Base-by-base conservation (phyloP, 2,113 vertebrate genomes). In the Physeter macrocephalus region DNA sequence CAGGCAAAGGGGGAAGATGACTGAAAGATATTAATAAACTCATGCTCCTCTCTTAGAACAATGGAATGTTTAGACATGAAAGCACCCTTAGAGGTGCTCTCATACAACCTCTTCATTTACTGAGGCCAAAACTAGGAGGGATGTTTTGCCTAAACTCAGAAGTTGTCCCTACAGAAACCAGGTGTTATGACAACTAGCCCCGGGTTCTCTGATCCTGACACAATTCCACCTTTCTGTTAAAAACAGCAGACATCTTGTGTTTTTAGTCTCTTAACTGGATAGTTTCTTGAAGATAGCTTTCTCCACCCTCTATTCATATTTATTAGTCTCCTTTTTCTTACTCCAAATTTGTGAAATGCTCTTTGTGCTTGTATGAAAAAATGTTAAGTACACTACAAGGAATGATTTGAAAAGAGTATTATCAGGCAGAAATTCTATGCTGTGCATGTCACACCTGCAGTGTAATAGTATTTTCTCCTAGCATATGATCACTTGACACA, bases 401-500 rank as follows among this genome's bases (percentile, higher is more conserved):
- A 74, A 74, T 67, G 87, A 78, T 88, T 94, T 75, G 54, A 81
- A 88, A 96, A 93, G 80, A 96, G 81, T 78, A 49, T 87, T 85
- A 90, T 91, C 87, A 83, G 49, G 88, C 69, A 88, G 80, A 93
- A 85, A 90, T 96, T 91, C 95, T 77, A 46, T n/a, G 84, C 84
- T 46, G 34, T 85, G 84, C 25, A 4, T 64, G 90, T 95, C 84
- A 78, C 89, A 93, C 96, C 95, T 97, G 62, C 94, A 84, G 0
- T 2, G 8, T 88, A 39, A 69, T 94, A 95, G 90, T 93, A 83
- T 96, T 96, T 98, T 74, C 96, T 94, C 64, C 93, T 74, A 95
- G 97, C 92, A 34, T 77, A 87, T 34, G 96, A 95, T 84, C 82
- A 94, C 94, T 98, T 97, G 96, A 97, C 87, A 97, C 31, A 96